Percentiles rank a stretch among this genome's conserved stretches.
Conservation (phyloP, 37 sponge, comb jelly and placozoan genomes). For the Spongia lamella region DNA sequence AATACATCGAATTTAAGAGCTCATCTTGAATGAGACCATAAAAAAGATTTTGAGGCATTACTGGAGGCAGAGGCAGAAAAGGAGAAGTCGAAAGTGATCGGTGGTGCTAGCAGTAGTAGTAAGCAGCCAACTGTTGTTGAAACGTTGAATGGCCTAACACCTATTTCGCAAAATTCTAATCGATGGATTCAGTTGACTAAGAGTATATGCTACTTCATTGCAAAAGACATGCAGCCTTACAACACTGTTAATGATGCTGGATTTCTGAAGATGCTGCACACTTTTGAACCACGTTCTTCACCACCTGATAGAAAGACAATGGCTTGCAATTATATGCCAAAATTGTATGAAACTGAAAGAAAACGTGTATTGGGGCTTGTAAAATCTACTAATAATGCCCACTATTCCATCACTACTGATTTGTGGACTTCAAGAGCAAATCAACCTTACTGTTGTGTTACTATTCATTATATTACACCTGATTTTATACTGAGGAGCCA, state of each 20-base stretch:
- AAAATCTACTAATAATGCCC: background rate
- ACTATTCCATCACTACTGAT: constrained; percentile 29
- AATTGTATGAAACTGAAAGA: constrained; percentile 6
- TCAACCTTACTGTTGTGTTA: constrained; percentile 29
- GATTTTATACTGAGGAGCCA: background rate
- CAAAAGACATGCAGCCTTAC: too few species aligned
- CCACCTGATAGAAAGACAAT: constrained; percentile 26
- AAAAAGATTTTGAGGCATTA: too few species aligned
- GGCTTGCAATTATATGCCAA: constrained; percentile 2
- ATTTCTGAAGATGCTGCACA: constrained; percentile 22
- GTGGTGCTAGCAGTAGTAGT: too few species aligned
- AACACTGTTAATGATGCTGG: constrained; percentile 12
- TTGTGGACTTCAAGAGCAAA: constrained; percentile 37
- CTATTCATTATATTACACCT: constrained; percentile 9
- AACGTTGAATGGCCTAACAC: too few species aligned
- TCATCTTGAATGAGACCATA: too few species aligned
- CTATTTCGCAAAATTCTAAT: too few species aligned
- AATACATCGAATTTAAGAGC: too few species aligned
- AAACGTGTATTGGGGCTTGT: background rate
- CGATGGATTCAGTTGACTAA: too few species aligned
- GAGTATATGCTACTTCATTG: too few species aligned
- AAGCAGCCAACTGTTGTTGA: too few species aligned
- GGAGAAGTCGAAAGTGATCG: too few species aligned
- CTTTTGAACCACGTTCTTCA: constrained; percentile 23
- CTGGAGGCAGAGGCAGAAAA: too few species aligned